Evolutionary conservation across 1,140 invertebrate genomes (phyloP).

Genomic region (Bombus fervidus): DNA sequence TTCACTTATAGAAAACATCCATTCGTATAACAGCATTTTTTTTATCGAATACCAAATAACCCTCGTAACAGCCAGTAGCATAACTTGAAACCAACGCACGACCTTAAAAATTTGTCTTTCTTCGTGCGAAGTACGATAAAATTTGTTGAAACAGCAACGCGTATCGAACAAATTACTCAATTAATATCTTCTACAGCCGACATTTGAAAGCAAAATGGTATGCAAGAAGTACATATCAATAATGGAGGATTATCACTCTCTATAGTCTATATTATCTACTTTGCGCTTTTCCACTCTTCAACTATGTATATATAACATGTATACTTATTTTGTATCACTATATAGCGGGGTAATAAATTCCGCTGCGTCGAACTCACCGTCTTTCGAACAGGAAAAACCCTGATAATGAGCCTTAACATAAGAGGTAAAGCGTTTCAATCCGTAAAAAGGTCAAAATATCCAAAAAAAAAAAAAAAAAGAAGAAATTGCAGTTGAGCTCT

Average conservation of each 20-base stretch:
- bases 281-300: not conserved
- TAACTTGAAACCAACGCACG: not conserved
- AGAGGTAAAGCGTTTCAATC: not conserved
- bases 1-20: not conserved
- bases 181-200: not conserved
- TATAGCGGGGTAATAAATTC: slow-evolving; percentile 16
- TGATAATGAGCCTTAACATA: slow-evolving; percentile 24
- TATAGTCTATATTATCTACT: not conserved
- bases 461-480: not conserved
- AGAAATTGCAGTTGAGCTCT: too few relatives aligned
- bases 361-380: too few relatives aligned
- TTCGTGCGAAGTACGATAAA: too few relatives aligned
- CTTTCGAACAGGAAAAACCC: not conserved
- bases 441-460: not conserved
- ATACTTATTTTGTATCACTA: not conserved
- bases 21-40: not conserved
- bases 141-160: too few relatives aligned
- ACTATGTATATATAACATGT: too few relatives aligned
- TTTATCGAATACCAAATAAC: not conserved
- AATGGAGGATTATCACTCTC: too few relatives aligned
- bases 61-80: not conserved
- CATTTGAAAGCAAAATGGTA: not conserved
- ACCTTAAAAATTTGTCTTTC: not conserved
- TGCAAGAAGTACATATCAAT: not conserved
- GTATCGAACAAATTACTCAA: not conserved